Evolutionary conservation across 2,797 vertebrate genomes (phyloP).

Genomic region (Pipistrellus pygmaeus): DNA sequence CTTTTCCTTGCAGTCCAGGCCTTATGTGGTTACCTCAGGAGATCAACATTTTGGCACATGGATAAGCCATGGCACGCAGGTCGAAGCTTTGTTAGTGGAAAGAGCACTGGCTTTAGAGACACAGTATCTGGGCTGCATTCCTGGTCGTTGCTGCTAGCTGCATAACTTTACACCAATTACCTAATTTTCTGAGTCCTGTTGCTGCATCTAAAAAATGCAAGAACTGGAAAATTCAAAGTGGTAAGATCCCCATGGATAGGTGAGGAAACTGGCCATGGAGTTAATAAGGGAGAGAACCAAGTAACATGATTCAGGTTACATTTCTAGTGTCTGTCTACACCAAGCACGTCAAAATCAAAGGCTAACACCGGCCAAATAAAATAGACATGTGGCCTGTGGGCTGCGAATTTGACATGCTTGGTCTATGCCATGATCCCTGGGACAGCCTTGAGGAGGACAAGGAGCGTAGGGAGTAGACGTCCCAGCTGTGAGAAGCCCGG

Average conservation of each 20-base stretch:
- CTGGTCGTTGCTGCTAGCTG: background rate
- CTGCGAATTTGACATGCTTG: no score
- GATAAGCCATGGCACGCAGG: rapidly evolving
- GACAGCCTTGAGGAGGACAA: background rate
- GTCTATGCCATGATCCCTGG: background rate
- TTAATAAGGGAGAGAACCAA: background rate
- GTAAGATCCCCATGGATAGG: background rate
- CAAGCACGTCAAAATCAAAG: no score
- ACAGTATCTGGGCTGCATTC: background rate
- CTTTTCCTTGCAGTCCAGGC: background rate
- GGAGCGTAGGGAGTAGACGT: no score
- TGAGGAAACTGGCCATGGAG: background rate
- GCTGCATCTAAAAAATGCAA: background rate
- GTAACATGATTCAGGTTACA: background rate
- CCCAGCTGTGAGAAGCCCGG: background rate
- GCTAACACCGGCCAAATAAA: no score
- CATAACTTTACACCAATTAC: background rate
- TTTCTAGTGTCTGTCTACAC: background rate
- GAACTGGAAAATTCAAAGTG: conserved; percentile 15
- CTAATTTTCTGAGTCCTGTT: background rate
- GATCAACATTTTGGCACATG: background rate
- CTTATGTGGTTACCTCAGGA: background rate
- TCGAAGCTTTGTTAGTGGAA: background rate
- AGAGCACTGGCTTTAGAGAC: background rate
- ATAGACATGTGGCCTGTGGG: no score